Percentiles rank a stretch among this genome's conserved stretches.
Conservation (phyloP, 2,113 vertebrate species). For the Polypterus bichir region DNA sequence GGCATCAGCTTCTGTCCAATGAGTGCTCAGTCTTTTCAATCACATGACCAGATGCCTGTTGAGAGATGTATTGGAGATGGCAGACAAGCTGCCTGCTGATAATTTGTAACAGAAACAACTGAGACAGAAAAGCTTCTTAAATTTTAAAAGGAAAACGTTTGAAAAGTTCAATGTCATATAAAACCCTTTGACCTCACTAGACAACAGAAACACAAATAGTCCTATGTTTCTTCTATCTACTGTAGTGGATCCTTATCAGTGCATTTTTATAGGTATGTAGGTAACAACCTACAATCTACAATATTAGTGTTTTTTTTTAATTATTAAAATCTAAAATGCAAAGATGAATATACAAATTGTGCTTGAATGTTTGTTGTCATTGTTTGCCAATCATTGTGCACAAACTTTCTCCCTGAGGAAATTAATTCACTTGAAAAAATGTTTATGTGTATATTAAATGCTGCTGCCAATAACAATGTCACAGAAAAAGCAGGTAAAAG, state of each 20-base stretch:
- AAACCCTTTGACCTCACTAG: background rate
- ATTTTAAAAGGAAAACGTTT: conserved; percentile 15
- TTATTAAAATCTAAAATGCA: too few species aligned
- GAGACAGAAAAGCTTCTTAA: conserved; percentile 32
- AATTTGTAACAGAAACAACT: conserved; percentile 31
- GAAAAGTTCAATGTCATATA: conserved; percentile 3
- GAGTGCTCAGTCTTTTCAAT: conserved; percentile 25
- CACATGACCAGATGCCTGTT: conserved; percentile 34
- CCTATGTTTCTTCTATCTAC: background rate
- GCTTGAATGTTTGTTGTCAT: too few species aligned
- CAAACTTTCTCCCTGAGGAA: too few species aligned
- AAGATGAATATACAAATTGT: too few species aligned
- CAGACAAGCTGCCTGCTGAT: conserved; percentile 32
- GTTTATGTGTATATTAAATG: too few species aligned
- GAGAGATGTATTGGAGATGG: conserved; percentile 43
- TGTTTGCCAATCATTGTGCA: too few species aligned
- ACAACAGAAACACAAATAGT: background rate
- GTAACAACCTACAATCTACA: background rate
- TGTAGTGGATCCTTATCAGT: too few species aligned
- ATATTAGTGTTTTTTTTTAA: background rate
- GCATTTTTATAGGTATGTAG: background rate
- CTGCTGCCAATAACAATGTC: too few species aligned
- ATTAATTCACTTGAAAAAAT: too few species aligned
- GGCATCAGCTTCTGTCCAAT: conserved; percentile 47
- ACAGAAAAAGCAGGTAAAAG: too few species aligned